These are phyloP conservation scores for Rallus crepitans DNA, from an alignment of 2,797 vertebrate species.

Conservation along the genomic window DNA sequence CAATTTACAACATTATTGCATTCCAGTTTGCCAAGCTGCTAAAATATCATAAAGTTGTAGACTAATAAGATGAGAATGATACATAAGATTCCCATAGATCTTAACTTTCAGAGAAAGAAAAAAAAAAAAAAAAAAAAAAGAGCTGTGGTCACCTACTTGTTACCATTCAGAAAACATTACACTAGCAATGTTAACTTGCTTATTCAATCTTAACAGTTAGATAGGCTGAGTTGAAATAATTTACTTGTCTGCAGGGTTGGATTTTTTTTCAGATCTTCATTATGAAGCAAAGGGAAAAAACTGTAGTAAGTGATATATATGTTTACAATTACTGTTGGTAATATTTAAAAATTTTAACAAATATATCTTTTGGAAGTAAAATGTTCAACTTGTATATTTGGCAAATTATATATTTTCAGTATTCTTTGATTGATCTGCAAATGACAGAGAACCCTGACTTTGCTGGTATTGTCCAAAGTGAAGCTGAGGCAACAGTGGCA, in stretches of 20 bases:
- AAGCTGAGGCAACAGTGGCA: background rate
- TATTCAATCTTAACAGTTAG: background rate
- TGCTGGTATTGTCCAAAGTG: background rate
- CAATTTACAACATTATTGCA: conserved; percentile 61
- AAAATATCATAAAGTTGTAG: conserved; percentile 57
- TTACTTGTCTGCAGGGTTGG: background rate
- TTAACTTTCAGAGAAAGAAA: background rate
- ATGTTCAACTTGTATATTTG: background rate
- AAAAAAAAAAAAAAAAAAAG: accelerated
- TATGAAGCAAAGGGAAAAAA: background rate
- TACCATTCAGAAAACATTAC: background rate
- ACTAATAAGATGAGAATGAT: conserved; percentile 36
- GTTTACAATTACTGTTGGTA: background rate
- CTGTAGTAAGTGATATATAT: background rate
- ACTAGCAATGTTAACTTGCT: background rate
- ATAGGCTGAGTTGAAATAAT: background rate
- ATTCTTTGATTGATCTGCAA: background rate
- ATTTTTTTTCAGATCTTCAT: background rate
- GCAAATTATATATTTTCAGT: background rate
- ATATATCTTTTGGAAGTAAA: background rate
- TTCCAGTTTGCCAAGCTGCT: conserved; percentile 31
- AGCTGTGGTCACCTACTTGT: background rate
- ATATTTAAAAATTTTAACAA: background rate
- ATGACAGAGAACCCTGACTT: background rate
- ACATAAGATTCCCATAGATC: background rate